Conservation (phyloP, 2,113 vertebrate species). For the Pavo muticus region DNA sequence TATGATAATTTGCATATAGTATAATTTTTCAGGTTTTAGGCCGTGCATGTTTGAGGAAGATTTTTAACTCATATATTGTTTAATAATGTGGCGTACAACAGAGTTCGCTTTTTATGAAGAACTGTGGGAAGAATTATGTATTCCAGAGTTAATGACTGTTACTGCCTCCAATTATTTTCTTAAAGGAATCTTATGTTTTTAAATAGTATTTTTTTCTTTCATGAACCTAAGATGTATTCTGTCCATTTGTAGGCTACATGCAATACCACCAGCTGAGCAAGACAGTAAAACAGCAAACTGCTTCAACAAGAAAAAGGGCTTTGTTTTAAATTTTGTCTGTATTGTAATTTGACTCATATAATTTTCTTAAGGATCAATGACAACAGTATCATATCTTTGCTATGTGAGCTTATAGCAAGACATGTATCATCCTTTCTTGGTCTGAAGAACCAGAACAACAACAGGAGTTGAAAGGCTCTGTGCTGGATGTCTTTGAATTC, state of each 20-base stretch:
- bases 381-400: neutral
- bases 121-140: slow-evolving; percentile 59
- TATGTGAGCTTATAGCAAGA: slow-evolving; percentile 16
- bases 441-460: slow-evolving; percentile 34
- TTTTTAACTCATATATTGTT: slow-evolving; percentile 40
- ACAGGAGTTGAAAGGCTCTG: neutral
- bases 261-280: slow-evolving; percentile 24
- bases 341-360: neutral
- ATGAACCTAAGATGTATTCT: slow-evolving; percentile 12
- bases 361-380: slow-evolving; percentile 42
- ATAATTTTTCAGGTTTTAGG: slow-evolving; percentile 59
- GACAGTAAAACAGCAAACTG: neutral
- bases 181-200: slow-evolving; percentile 64
- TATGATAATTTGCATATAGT: slow-evolving; percentile 66
- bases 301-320: slow-evolving; percentile 34
- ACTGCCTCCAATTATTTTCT: slow-evolving; percentile 71
- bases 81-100: slow-evolving; percentile 33
- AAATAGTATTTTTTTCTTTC: slow-evolving; percentile 33
- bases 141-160: slow-evolving; percentile 61
- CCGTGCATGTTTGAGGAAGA: slow-evolving; percentile 37
- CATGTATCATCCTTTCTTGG: neutral
- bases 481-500: neutral
- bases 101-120: slow-evolving; percentile 45
- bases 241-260: neutral
- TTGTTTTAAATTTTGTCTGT: slow-evolving; percentile 36